A percentile compares a stretch with the other conserved stretches of the same genome.
These are phyloP conservation scores for Willowsia nigromaculata DNA, from an alignment of 2,888 invertebrate species.

Conservation along the genomic window DNA sequence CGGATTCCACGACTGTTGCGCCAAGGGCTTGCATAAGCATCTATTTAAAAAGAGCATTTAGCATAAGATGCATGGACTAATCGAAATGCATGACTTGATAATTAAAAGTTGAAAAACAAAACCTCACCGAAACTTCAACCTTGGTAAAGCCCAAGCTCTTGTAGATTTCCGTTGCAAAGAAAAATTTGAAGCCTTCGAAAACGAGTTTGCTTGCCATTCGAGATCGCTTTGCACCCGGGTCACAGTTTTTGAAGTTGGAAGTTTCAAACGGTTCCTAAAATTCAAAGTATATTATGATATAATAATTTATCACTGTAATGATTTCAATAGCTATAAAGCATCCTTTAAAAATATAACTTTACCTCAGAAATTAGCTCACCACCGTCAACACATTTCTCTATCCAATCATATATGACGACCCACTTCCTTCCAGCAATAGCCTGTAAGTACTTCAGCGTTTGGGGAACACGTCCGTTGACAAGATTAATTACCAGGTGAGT, in stretches of 20 bases:
- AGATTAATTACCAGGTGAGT: conserved; percentile 76
- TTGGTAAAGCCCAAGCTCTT: conserved; percentile 71
- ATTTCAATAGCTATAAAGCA: no score
- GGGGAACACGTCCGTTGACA: conserved; percentile 70
- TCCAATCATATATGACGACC: conserved; percentile 77
- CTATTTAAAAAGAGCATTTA: conserved; percentile 63
- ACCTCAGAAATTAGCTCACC: conserved; percentile 73
- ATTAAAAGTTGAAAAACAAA: no score
- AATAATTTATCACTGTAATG: no score
- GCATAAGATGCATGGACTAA: no score
- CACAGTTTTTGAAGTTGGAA: conserved; percentile 70
- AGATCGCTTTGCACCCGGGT: conserved; percentile 70
- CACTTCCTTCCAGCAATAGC: conserved; percentile 78
- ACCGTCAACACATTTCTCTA: conserved; percentile 72
- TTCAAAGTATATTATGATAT: neutral
- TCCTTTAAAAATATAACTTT: no score
- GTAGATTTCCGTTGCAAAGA: conserved; percentile 67
- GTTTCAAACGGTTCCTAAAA: conserved; percentile 72
- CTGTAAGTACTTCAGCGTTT: conserved; percentile 77
- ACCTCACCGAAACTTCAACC: conserved; percentile 73
- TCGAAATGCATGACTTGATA: no score
- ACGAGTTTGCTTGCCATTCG: conserved; percentile 56
- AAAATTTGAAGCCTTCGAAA: conserved; percentile 74
- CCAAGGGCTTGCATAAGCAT: conserved; percentile 72
- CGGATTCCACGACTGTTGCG: conserved; percentile 55